These are phyloP conservation scores for Lepisosteus oculatus DNA, from an alignment of 2,113 vertebrate species.

Conservation along the genomic window DNA sequence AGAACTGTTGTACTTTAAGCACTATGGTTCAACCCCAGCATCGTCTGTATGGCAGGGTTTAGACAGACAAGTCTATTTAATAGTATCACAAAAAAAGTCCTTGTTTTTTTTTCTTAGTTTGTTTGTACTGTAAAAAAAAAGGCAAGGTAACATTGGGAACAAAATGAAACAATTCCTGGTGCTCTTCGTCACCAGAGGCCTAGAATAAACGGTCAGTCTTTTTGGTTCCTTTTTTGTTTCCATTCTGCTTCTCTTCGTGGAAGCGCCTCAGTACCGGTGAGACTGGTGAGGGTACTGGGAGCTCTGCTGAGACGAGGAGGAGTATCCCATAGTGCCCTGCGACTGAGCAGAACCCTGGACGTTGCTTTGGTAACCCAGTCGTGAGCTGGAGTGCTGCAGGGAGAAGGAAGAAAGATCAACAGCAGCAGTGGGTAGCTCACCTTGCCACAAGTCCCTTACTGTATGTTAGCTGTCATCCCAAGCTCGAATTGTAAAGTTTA, in stretches of 20 bases:
- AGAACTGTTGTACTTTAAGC: conserved; percentile 34
- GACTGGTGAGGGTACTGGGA: conserved; percentile 91
- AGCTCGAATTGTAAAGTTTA: too few species aligned
- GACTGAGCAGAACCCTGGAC: conserved; percentile 92
- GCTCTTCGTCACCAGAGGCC: neutral
- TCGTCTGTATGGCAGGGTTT: conserved; percentile 29
- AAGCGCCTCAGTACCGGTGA: conserved; percentile 85
- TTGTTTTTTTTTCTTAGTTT: conserved; percentile 15
- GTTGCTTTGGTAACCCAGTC: conserved; percentile 97
- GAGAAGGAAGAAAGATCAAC: conserved; percentile 23
- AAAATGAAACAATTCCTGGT: conserved; percentile 1
- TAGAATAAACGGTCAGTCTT: conserved; percentile 25
- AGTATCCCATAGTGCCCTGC: conserved; percentile 91
- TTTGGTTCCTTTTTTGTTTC: conserved; percentile 67
- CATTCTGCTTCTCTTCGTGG: conserved; percentile 65
- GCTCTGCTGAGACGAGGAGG: conserved; percentile 90
- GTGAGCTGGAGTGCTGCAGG: conserved; percentile 87
- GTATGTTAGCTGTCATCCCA: too few species aligned
- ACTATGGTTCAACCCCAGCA: conserved; percentile 28
- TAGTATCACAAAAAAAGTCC: neutral
- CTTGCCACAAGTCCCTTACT: too few species aligned
- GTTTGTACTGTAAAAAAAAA: conserved; percentile 13
- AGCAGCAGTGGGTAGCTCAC: neutral
- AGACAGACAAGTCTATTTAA: conserved; percentile 36
- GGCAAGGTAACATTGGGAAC: conserved; percentile 43